These are phyloP conservation scores for Metopia argyrocephala DNA, from an alignment of 2,888 invertebrate genomes.

Conservation along the genomic window DNA sequence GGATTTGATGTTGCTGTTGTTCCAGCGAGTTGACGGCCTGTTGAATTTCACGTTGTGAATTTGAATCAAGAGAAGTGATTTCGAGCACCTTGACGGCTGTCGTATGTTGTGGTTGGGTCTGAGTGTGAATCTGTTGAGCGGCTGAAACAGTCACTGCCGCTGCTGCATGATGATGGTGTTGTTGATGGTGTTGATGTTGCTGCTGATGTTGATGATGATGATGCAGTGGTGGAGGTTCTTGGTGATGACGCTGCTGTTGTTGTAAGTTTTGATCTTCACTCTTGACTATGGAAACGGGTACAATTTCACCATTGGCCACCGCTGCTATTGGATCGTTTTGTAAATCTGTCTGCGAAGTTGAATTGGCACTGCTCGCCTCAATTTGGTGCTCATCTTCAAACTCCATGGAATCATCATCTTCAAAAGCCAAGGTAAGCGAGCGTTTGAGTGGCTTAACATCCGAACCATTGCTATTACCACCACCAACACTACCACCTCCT, in stretches of 20 bases:
- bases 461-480: slow-evolving; percentile 3
- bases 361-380: slow-evolving; percentile 65
- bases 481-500: slow-evolving; percentile 59
- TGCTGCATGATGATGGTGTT: slow-evolving; percentile 64
- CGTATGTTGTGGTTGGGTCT: slow-evolving; percentile 67
- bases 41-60: slow-evolving; percentile 76
- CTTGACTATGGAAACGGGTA: slow-evolving; percentile 73
- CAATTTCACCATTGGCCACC: slow-evolving; percentile 69
- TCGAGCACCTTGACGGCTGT: slow-evolving; percentile 76
- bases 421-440: slow-evolving; percentile 72
- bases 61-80: slow-evolving; percentile 76
- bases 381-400: slow-evolving; percentile 73
- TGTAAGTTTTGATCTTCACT: slow-evolving; percentile 68
- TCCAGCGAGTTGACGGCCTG: slow-evolving; percentile 77
- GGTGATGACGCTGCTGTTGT: slow-evolving; percentile 61
- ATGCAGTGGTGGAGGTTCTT: slow-evolving; percentile 65
- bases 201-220: slow-evolving; percentile 61
- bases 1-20: slow-evolving; percentile 75
- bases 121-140: slow-evolving; percentile 62
- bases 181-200: slow-evolving; percentile 52
- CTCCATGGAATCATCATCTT: slow-evolving; percentile 76
- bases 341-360: slow-evolving; percentile 62
- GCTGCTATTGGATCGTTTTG: slow-evolving; percentile 69
- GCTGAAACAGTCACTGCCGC: slow-evolving; percentile 65
- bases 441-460: slow-evolving; percentile 70